Evolutionary conservation across 2,113 vertebrate genomes (phyloP).

Genomic region (Labeo rohita): DNA sequence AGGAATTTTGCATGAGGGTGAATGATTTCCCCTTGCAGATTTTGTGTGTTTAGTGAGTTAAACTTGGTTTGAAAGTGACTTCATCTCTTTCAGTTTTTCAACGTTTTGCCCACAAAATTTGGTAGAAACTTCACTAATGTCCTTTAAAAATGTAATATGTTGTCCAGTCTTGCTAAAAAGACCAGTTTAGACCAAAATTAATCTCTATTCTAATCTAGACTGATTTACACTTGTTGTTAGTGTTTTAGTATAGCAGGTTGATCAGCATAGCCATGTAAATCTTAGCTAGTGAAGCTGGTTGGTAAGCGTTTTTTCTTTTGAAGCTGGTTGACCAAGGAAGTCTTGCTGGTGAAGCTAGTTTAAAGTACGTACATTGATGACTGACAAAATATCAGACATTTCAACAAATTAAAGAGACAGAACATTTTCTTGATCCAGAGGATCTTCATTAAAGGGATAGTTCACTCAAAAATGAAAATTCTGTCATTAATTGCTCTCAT

Average conservation of each 20-base stretch:
- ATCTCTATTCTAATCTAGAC: background rate
- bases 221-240: background rate
- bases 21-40: background rate
- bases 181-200: background rate
- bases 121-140: background rate
- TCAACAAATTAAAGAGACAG: background rate
- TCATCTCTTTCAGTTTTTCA: background rate
- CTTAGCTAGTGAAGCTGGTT: background rate
- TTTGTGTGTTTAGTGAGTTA: background rate
- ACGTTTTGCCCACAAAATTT: background rate
- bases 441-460: background rate
- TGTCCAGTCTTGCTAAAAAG: background rate
- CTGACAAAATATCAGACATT: background rate
- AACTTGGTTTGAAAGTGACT: background rate
- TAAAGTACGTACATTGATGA: background rate
- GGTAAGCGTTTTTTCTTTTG: background rate
- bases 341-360: background rate
- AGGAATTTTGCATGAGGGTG: background rate
- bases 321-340: background rate
- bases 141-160: background rate
- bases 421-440: background rate
- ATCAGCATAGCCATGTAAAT: background rate
- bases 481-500: too few relatives aligned
- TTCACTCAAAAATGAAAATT: too few relatives aligned
- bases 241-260: background rate